phyloP scores from a whole-genome alignment of 53 echinoderm and acorn worm species.

The Actinopyga echinites region DNA sequence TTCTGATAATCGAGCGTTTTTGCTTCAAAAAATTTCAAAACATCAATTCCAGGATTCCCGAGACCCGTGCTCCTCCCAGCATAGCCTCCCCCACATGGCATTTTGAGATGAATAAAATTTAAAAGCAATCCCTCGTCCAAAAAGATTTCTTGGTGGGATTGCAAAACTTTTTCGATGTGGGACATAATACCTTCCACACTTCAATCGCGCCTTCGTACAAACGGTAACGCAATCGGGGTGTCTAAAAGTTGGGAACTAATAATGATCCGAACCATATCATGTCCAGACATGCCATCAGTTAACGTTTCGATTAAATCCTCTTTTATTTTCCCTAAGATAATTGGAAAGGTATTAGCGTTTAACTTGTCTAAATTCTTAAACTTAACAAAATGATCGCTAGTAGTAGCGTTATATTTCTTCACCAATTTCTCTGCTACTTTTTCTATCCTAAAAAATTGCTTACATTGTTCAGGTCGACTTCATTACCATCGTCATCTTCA shows the following conservation, averaged over 20 bases:
- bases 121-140: not conserved
- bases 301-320: too few species aligned
- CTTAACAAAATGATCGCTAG: too few species aligned
- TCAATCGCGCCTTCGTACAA: not conserved
- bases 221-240: not conserved
- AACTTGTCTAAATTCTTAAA: too few species aligned
- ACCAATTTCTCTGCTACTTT: not conserved
- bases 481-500: not conserved
- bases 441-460: not conserved
- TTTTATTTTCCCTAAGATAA: too few species aligned
- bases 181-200: not conserved
- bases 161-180: not conserved
- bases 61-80: not conserved
- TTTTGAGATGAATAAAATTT: not conserved
- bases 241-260: not conserved
- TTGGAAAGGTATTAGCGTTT: too few species aligned
- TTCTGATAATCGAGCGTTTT: too few species aligned
- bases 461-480: not conserved
- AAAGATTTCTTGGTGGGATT: not conserved
- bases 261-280: not conserved
- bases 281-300: not conserved
- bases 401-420: slow-evolving; percentile 37
- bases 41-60: too few species aligned
- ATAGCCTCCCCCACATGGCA: not conserved
- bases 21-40: too few species aligned